These are phyloP conservation scores for Sturnira hondurensis DNA, from an alignment of 2,113 vertebrate species.

Conservation along the genomic window DNA sequence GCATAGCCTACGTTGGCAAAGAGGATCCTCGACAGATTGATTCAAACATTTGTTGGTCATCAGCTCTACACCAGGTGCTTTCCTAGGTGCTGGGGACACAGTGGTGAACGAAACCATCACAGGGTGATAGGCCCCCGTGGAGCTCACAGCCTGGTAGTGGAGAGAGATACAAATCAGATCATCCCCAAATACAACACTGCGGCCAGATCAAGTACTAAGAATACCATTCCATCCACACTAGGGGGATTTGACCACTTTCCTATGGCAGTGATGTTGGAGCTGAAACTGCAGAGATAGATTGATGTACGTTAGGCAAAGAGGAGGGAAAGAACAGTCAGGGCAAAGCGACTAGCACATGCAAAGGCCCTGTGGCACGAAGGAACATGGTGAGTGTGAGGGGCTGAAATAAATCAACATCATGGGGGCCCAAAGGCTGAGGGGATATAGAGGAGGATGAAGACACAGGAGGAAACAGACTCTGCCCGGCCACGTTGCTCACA, in stretches of 20 bases:
- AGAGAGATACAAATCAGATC: not conserved
- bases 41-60: not conserved
- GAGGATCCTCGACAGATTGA: not conserved
- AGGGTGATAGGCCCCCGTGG: not conserved
- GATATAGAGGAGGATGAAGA: not conserved
- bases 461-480: not conserved
- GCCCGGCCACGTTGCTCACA: not conserved
- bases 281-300: not conserved
- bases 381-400: not conserved
- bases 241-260: not conserved
- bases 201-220: not conserved
- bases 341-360: not conserved
- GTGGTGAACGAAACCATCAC: not conserved
- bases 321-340: not conserved
- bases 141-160: not conserved
- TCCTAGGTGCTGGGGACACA: not conserved
- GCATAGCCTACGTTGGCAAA: not conserved
- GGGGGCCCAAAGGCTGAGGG: not conserved
- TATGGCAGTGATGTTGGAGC: not conserved
- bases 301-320: not conserved
- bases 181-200: not conserved
- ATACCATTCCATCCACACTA: not conserved
- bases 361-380: not conserved
- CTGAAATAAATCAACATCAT: not conserved
- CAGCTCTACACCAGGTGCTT: not conserved